phyloP scores from a whole-genome alignment of 2,888 invertebrate species.

The Notodonta ziczac region DNA sequence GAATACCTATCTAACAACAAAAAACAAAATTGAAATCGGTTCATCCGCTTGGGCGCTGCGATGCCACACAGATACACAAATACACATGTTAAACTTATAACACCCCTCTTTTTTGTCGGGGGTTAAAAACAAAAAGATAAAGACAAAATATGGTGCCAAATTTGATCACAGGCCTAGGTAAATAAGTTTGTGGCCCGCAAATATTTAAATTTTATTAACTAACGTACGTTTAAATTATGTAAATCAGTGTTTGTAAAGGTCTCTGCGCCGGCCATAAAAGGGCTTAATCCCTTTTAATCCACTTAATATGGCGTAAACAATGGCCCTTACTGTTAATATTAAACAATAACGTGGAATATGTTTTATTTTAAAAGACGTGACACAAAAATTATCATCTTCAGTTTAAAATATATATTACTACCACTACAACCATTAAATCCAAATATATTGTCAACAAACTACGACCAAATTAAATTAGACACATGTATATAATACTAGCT shows the following conservation, averaged over 20 bases:
- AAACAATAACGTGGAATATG: constrained; percentile 1
- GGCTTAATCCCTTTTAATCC: constrained; percentile 2
- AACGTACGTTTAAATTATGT: constrained; percentile 5
- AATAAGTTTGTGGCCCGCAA: neutral
- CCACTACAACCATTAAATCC: too few species aligned
- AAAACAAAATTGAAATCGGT: too few species aligned
- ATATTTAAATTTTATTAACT: constrained; percentile 9
- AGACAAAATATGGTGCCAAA: neutral
- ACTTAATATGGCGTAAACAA: constrained; percentile 4
- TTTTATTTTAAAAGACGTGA: constrained; percentile 4
- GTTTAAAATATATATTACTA: too few species aligned
- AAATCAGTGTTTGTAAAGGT: constrained; percentile 5
- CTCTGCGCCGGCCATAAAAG: constrained; percentile 1
- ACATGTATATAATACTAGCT: too few species aligned
- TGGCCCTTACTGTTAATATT: neutral
- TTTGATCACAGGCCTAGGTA: neutral
- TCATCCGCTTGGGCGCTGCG: too few species aligned
- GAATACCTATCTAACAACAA: too few species aligned
- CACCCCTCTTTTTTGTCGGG: too few species aligned
- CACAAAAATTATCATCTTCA: neutral
- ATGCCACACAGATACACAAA: too few species aligned
- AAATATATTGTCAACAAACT: too few species aligned
- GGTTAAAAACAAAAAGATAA: too few species aligned
- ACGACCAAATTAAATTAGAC: too few species aligned
- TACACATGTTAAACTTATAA: too few species aligned